These are phyloP conservation scores for Cataglyphis albicans DNA, from an alignment of 2,888 invertebrate species.

Conservation along the genomic window DNA sequence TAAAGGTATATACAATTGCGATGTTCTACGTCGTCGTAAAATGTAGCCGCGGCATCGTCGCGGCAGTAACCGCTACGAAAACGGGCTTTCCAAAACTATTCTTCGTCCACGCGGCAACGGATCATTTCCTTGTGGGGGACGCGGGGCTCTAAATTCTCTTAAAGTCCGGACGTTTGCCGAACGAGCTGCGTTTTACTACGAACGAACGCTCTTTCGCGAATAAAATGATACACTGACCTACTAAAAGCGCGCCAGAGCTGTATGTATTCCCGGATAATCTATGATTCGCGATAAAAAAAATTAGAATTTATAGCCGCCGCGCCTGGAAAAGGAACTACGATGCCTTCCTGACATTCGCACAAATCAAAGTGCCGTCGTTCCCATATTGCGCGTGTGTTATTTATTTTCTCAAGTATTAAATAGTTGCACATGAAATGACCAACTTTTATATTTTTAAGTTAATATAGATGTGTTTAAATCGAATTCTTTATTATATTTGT, in stretches of 20 bases:
- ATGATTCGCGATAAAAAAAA: slow-evolving; percentile 42
- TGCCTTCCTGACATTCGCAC: neutral
- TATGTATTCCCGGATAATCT: slow-evolving; percentile 31
- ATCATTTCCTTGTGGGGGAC: slow-evolving; percentile 43
- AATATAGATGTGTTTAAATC: neutral
- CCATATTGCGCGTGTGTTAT: neutral
- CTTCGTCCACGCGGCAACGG: slow-evolving; percentile 32
- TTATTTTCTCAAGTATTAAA: slow-evolving; percentile 25
- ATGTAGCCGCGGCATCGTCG: slow-evolving; percentile 35
- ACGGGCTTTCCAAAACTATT: slow-evolving; percentile 46
- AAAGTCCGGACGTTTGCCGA: slow-evolving; percentile 27
- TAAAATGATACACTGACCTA: slow-evolving; percentile 54
- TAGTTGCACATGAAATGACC: neutral
- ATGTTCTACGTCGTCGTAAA: slow-evolving; percentile 32
- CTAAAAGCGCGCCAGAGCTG: slow-evolving; percentile 33
- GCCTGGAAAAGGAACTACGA: neutral
- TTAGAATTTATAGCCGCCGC: slow-evolving; percentile 32
- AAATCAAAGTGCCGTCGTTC: neutral
- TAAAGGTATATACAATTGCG: slow-evolving; percentile 43
- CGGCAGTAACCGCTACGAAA: slow-evolving; percentile 28
- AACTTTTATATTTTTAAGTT: slow-evolving; percentile 7
- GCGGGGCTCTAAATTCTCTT: slow-evolving; percentile 48
- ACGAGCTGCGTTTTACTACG: slow-evolving; percentile 34
- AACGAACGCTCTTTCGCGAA: slow-evolving; percentile 45
- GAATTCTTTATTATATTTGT: neutral